Conservation (phyloP, 35 echinoderm and acorn worm species). For the Acanthaster planci region DNA sequence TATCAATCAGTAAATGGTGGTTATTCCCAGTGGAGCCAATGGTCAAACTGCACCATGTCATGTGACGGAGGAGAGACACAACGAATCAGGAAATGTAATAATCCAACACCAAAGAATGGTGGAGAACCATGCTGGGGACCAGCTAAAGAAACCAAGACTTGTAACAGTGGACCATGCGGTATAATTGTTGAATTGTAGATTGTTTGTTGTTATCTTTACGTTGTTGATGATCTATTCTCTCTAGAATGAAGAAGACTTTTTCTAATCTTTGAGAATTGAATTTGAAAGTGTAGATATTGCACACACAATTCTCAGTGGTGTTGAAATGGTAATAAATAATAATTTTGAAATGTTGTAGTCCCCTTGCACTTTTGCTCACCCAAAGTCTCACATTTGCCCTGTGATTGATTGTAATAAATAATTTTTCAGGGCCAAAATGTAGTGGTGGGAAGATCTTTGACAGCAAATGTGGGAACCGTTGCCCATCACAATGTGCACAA, state of each 20-base stretch:
- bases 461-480: conserved; percentile 22
- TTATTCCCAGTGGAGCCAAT: conserved; percentile 30
- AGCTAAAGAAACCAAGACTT: conserved; percentile 35
- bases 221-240: too few species aligned
- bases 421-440: conserved; percentile 44
- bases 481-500: conserved; percentile 60
- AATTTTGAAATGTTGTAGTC: too few species aligned
- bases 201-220: too few species aligned
- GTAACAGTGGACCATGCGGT: conserved; percentile 59
- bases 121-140: conserved; percentile 30
- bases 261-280: too few species aligned
- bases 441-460: conserved; percentile 40
- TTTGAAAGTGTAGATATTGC: too few species aligned
- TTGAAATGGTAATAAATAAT: too few species aligned
- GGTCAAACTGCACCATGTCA: conserved; percentile 22
- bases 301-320: too few species aligned
- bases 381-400: too few species aligned
- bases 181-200: background rate
- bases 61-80: conserved; percentile 43
- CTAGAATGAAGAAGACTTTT: too few species aligned
- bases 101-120: conserved; percentile 44
- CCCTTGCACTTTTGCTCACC: too few species aligned
- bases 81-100: conserved; percentile 38
- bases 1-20: conserved; percentile 40
- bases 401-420: background rate